Base-by-base conservation (phyloP, 2,888 invertebrate species). In the Venusia cambrica region DNA sequence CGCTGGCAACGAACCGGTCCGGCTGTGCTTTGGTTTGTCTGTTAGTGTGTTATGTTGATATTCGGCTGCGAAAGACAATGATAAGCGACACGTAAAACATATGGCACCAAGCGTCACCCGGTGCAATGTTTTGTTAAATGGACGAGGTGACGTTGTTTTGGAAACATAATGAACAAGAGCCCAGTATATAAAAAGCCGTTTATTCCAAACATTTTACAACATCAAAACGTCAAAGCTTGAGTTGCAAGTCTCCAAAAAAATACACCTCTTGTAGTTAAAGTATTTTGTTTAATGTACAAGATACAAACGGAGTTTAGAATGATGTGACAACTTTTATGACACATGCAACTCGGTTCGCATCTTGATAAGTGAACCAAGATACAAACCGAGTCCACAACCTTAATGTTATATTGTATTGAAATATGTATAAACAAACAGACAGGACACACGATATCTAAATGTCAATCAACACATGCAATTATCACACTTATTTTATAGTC, bases 41-140 rank as follows among this genome's bases (percentile, higher is more conserved):
- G 74, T 79, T 81, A 81, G 76, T 76, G 78, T 60, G 81, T 83
- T 84, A 84, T 80, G 64, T 60, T 73, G 80, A 62, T 65, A 76
- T 62, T 81, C 83, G 59, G 79, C 83, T 83, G 85, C 71, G 79
- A 38, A 45, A 48, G 45, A 48, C 41, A 42, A 48, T 37, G 48
- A 34, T 33, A 48, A 76, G 83, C 81, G 73, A 80, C 77, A 78
- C 72, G 71, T 81, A 62, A 76, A 77, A 78, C 73, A 72, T 64
- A 63, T 70, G 74, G 63, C 79, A 72, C 78, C 80, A 66, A 71
- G 67, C 73, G 62, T 48, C 66, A 70, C 77, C 78, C 72, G 71
- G 77, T 72, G 77, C 69, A 55, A 56, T 62, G 69, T 59, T 38
- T 38, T 54, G 52, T 51, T 57, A 50, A 35, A 54, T 41, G 57